Percentiles rank a stretch among this genome's conserved stretches.
Evolutionary conservation across 2,113 vertebrate species (phyloP).

Genomic region (Poeciliopsis occidentalis): DNA sequence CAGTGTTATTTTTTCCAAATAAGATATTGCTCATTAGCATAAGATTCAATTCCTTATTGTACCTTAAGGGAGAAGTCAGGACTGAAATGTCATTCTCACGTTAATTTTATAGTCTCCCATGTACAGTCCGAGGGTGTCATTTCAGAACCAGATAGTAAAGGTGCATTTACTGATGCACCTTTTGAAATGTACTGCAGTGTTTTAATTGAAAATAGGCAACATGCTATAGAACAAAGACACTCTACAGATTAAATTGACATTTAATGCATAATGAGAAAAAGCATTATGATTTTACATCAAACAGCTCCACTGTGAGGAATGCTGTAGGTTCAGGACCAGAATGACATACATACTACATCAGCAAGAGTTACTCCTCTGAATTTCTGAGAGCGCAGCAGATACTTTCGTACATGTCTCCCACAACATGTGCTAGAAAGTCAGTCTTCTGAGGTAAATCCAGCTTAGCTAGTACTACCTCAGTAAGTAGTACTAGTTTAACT

Average conservation of each 20-base stretch:
- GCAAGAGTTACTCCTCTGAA: not conserved
- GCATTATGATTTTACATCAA: not conserved
- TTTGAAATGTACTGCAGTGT: not conserved
- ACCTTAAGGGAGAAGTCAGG: no score
- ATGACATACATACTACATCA: not conserved
- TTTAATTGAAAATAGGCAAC: conserved; percentile 20
- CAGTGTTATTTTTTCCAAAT: no score
- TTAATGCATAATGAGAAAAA: not conserved
- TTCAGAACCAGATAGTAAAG: not conserved
- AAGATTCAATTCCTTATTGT: no score
- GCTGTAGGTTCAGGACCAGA: not conserved
- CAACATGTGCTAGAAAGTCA: no score
- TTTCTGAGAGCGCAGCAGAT: no score
- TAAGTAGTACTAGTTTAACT: no score
- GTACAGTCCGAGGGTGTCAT: not conserved
- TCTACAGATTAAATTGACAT: not conserved
- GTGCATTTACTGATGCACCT: not conserved
- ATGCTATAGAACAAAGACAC: not conserved
- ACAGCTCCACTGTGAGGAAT: conserved; percentile 7
- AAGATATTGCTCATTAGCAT: no score
- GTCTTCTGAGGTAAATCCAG: no score
- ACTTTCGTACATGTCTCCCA: no score
- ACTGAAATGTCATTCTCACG: no score
- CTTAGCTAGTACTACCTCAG: not conserved
- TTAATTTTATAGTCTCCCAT: no score